These are phyloP conservation scores for Sesia apiformis DNA, from an alignment of 2,888 invertebrate species.

Conservation along the genomic window DNA sequence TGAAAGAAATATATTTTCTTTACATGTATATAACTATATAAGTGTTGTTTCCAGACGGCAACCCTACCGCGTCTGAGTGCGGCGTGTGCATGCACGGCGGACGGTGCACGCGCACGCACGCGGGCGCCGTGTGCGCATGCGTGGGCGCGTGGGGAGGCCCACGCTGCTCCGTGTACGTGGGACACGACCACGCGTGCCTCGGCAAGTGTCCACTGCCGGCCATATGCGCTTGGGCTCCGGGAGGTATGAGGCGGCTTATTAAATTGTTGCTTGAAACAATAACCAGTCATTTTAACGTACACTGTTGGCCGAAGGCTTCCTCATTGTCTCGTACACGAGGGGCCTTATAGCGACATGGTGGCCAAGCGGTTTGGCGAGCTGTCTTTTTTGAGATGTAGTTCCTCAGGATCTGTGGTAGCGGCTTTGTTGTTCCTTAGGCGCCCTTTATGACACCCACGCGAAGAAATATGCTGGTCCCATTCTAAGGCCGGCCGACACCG, in stretches of 20 bases:
- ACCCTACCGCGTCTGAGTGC: constrained; percentile 23
- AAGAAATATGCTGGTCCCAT: no score
- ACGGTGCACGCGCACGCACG: constrained; percentile 73
- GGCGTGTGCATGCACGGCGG: constrained; percentile 18
- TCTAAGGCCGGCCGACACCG: no score
- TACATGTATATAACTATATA: background rate
- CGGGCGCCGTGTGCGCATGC: constrained; percentile 78
- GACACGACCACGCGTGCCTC: constrained; percentile 77
- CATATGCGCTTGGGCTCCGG: constrained; percentile 44
- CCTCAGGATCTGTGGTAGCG: no score
- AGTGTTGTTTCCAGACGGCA: constrained; percentile 20
- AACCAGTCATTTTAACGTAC: no score
- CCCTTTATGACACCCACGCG: no score
- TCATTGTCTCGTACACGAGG: no score
- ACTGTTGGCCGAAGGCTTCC: background rate
- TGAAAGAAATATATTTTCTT: no score
- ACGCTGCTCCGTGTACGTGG: constrained; percentile 79
- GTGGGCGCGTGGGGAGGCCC: constrained; percentile 84
- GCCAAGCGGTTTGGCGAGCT: no score
- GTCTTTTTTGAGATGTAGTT: no score
- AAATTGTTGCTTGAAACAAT: background rate
- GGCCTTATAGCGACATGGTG: no score
- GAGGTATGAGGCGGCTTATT: constrained; percentile 16
- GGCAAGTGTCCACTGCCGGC: constrained; percentile 66
- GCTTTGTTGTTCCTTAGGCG: no score